Evolutionary conservation across 1,140 invertebrate species (phyloP).

Genomic region (Drosophila simulans): DNA sequence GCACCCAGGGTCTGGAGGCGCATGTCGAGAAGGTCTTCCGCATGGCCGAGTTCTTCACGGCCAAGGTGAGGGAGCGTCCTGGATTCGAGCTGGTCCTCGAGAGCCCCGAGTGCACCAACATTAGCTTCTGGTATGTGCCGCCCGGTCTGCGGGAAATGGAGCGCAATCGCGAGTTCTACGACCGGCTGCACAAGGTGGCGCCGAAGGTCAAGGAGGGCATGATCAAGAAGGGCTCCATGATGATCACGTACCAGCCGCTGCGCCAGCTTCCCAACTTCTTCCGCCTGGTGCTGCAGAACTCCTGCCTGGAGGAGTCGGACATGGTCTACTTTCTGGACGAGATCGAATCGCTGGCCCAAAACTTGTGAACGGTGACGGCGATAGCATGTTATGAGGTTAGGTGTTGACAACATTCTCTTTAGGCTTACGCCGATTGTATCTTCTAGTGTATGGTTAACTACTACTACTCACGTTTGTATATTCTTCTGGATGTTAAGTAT

Average conservation of each 20-base stretch:
- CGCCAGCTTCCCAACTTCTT: constrained; percentile 95
- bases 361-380: constrained; percentile 85
- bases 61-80: constrained; percentile 88
- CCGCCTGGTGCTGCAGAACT: constrained; percentile 96
- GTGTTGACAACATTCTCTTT: constrained; percentile 68
- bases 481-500: constrained; percentile 37
- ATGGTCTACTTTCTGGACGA: constrained; percentile 94
- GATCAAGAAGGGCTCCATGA: constrained; percentile 97
- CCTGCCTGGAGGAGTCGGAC: constrained; percentile 90
- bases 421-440: constrained; percentile 49
- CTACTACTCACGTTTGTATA: constrained; percentile 19
- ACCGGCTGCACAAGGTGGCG: constrained; percentile 92
- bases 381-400: constrained; percentile 31
- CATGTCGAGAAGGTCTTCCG: constrained; percentile 93
- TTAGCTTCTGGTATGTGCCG: constrained; percentile 98
- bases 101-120: constrained; percentile 95
- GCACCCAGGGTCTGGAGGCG: constrained; percentile 91
- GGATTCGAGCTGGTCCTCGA: constrained; percentile 91
- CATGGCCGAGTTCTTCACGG: constrained; percentile 89
- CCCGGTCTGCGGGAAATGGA: constrained; percentile 87
- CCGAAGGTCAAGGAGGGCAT: constrained; percentile 97
- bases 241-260: constrained; percentile 97
- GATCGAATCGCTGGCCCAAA: constrained; percentile 92
- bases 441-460: constrained; percentile 28
- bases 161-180: constrained; percentile 87